Percentiles rank a stretch among this genome's conserved stretches.
phyloP scores from a whole-genome alignment of 2,797 vertebrate species.

The Liasis olivaceus region DNA sequence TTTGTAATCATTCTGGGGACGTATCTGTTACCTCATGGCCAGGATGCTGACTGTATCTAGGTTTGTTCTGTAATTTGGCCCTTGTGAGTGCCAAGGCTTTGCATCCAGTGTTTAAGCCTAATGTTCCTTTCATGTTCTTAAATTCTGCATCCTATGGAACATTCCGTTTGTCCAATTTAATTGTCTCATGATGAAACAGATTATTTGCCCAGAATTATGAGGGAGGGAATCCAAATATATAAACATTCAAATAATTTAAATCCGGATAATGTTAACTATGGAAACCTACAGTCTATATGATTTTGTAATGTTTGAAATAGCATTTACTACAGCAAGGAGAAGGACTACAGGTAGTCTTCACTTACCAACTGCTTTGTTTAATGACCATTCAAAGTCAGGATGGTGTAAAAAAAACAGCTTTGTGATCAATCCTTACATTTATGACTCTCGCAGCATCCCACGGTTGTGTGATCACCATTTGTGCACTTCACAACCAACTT shows the following conservation, averaged over 20 bases:
- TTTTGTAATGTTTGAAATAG: neutral
- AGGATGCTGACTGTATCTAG: neutral
- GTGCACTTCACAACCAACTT: neutral
- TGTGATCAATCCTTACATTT: neutral
- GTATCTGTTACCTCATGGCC: neutral
- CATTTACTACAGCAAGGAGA: neutral
- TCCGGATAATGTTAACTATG: neutral
- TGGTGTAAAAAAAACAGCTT: neutral
- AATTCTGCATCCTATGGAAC: neutral
- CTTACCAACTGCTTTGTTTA: neutral
- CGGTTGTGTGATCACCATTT: neutral
- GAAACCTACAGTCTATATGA: neutral
- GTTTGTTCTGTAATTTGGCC: neutral
- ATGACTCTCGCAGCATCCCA: neutral
- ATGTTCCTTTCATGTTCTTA: neutral
- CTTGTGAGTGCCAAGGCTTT: neutral
- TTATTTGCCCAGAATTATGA: neutral
- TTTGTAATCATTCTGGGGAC: neutral
- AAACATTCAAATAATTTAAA: neutral
- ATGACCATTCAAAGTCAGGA: neutral
- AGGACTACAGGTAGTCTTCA: neutral
- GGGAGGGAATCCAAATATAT: neutral
- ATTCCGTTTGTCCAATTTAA: neutral
- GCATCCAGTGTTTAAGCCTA: neutral
- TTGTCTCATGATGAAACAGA: neutral